Base-by-base conservation (phyloP, 2,113 vertebrate genomes). In the Acrocephalus arundinaceus region DNA sequence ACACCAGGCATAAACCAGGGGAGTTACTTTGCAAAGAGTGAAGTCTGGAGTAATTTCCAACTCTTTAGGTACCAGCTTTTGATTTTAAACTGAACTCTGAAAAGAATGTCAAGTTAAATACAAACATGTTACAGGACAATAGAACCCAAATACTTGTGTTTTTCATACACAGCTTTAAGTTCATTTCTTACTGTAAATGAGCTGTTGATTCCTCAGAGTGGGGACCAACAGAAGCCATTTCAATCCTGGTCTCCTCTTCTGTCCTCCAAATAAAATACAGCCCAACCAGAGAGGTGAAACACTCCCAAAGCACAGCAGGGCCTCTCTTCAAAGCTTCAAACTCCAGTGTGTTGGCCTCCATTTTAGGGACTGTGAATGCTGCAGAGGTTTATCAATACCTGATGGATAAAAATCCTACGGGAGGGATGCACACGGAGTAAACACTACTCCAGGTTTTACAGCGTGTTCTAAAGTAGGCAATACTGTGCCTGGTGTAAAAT, bases 341-440 rank as follows among this genome's bases (percentile, higher is more conserved):
- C 19, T 14, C 14, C 43, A 4, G 5, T 6, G 9, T 25, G 2
- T 21, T 52, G 35, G 39, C 21, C 25, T 62, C 49, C 73, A 0
- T n/a, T 76, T 49, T 22, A 31, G 80, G 28, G 73, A 7, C 37
- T 72, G 30, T 17, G 59, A 23, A 28, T n/a, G 5, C 13, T 66
- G 24, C 43, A n/a, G 21, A 43, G 39, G n/a, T 21, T 3, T 1
- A 62, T 13, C 41, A 27, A 13, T 73, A 10, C 10, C n/a, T 75
- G 62, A 39, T 79, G 4, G 1, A 51, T 61, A 27, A 28, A 31
- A 25, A 46, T 31, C 71, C 67, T 67, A 13, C 13, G 7, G 41
- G 88, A 52, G 54, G 58, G 41, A 5, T 58, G 3, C 4, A 19
- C 41, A 2, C 1, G 11, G 54, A 67, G 48, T 39, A 49, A 85